Base-by-base conservation (phyloP, 2,113 vertebrate genomes). In the Pollachius pollachius region DNA sequence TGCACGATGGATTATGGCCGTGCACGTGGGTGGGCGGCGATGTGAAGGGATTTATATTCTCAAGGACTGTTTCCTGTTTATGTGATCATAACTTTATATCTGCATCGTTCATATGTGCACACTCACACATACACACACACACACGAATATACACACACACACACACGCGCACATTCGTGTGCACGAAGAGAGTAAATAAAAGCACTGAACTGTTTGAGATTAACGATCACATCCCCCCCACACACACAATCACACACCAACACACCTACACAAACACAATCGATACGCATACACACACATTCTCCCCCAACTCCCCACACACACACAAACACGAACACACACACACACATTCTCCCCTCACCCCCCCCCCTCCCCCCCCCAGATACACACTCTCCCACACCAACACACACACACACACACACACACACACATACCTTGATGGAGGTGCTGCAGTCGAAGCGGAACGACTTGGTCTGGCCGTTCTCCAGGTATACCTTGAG, bases 401-500 rank as follows among this genome's bases (percentile, higher is more conserved):
- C 4, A 16, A 56, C 17, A 13, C 15, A 27, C n/a, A 58, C 17
- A 15, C 52, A 8, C 19, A 23, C 12, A 34, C 25, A 23, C 12
- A 34, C 25, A 63, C 4, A 52, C 11, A 68, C 67, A 57, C 90
- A 71, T 83, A 98, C 97, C 95, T 98, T 99, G 89, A 98, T 96
- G 68, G 96, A 97, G 81, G 97, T 99, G 75, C 90, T 97, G 90
- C 91, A 94, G 91, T 99, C 96, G 76, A 99, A 99, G 74, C 96
- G 96, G 79, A 99, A 99, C 19, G 97, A 99, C 87, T 99, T 99
- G 65, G 97, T 99, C 90, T 99, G 97, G 72, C 96, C 97, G 57
- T 98, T 99, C 93, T 99, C 97, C 87, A 99, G 92, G 81, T 99
- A 99, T 21, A 99, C 97, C 90, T 99, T 99, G 88, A 99, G 89